Evolutionary conservation across 2,797 vertebrate genomes (phyloP), one percentile per base, ranked within the genome.

Genomic region (Epinephelus coioides): DNA sequence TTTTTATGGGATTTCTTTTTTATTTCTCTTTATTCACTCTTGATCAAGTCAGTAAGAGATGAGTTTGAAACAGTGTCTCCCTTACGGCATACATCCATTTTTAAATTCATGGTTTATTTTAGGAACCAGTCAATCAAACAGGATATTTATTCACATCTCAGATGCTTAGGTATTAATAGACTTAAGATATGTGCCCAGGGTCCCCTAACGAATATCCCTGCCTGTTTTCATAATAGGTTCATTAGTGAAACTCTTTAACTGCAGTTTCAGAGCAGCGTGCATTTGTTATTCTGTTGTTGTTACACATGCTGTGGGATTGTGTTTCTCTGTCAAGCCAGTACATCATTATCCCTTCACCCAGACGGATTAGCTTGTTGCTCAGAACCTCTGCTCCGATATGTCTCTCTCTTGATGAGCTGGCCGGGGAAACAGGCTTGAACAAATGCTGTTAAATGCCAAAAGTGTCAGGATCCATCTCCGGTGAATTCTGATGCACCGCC

Each of bases 291-390:
- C 86, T 68, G 76, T 79, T 76, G 80, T 76, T 84, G 85, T 79
- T 84, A 67, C 82, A 78, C 79, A 90, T 86, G 85, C 60, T 71
- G 51, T 68, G 78, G 81, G 79, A 87, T 90, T 86, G 85, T 89
- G 81, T 86, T 91, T 85, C 73, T 86, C 79, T 88, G 85, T 91
- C 83, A 87, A 75, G 77, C 81, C 62, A 91, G 83, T 82, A 65
- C 80, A 85, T 93, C 86, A 91, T 94, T 93, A 92, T 93, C 90
- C 86, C 75, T 78, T 94, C 87, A 80, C 78, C 81, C 87, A 80
- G 90, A 85, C 47, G 75, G 89, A 93, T 93, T 91, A 92, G 79
- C 71, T 85, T 88, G 82, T 86, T 84, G 82, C 78, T 44, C 72
- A 30, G 76, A 64, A 81, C 73, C 76, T 87, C 78, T 85, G 55